A percentile compares a stretch with the other conserved stretches of the same genome.
These are phyloP conservation scores for Cydia pomonella DNA, from an alignment of 1,140 invertebrate species.

Conservation along the genomic window DNA sequence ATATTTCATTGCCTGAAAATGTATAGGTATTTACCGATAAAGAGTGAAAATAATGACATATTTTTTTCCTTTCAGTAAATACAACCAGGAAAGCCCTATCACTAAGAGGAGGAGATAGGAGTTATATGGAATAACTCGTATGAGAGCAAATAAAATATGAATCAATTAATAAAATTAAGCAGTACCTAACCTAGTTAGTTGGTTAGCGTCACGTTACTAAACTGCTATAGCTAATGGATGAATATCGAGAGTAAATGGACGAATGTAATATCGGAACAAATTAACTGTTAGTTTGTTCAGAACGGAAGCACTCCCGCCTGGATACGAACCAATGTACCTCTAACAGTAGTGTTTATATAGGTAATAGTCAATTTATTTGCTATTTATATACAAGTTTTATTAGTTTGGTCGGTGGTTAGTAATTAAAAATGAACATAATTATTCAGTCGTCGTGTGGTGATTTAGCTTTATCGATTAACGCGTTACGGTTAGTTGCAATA, in stretches of 20 bases:
- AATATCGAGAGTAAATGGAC: neutral
- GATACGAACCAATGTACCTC: neutral
- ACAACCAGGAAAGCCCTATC: too few relatives aligned
- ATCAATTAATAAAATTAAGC: neutral
- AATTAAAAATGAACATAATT: too few relatives aligned
- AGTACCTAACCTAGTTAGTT: neutral
- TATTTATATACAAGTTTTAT: neutral
- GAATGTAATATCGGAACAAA: constrained; percentile 6
- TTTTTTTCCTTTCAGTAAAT: too few relatives aligned
- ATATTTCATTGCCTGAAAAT: too few relatives aligned
- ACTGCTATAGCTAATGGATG: neutral
- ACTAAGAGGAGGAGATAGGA: too few relatives aligned
- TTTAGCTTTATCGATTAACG: too few relatives aligned
- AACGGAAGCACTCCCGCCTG: constrained; percentile 11
- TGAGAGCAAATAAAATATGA: too few relatives aligned
- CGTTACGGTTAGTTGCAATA: too few relatives aligned
- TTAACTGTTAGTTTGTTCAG: constrained; percentile 13
- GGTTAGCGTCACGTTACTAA: neutral
- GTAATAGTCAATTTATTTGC: neutral
- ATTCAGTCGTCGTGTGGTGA: too few relatives aligned
- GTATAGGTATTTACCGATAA: too few relatives aligned
- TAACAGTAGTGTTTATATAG: neutral
- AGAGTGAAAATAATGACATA: too few relatives aligned
- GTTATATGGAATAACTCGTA: too few relatives aligned
- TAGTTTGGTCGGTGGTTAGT: neutral